Evolutionary conservation across 2,797 vertebrate species (phyloP).

Genomic region (Otolemur crassicaudatus): DNA sequence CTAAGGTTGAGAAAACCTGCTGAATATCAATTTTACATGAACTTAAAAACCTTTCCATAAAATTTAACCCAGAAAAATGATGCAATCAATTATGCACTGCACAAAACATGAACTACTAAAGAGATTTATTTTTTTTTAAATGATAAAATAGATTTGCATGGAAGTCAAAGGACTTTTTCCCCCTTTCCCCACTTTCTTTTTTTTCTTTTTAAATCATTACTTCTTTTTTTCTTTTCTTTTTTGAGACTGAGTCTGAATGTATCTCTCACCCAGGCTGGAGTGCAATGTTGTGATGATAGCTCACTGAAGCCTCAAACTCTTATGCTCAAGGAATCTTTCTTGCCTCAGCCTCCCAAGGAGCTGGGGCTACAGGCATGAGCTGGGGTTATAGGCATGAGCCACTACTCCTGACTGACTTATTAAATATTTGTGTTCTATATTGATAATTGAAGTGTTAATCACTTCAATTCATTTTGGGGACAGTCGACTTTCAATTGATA

Average conservation of each 20-base stretch:
- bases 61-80: neutral
- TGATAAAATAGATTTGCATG: neutral
- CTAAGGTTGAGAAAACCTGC: neutral
- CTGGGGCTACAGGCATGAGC: too few relatives aligned
- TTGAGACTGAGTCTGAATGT: neutral
- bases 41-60: neutral
- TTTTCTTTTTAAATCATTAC: neutral
- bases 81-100: neutral
- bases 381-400: neutral
- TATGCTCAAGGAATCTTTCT: neutral
- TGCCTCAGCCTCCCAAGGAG: neutral
- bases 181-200: neutral
- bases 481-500: neutral
- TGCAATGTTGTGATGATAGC: neutral
- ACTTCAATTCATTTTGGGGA: neutral
- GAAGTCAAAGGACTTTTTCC: neutral
- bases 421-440: neutral
- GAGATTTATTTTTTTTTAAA: neutral
- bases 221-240: too few relatives aligned
- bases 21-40: neutral
- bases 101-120: neutral
- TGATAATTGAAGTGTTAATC: neutral
- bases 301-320: neutral
- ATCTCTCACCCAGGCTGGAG: neutral
- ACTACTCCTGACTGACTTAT: neutral